Percentiles rank a stretch among this genome's conserved stretches.
Evolutionary conservation across 2,888 invertebrate genomes (phyloP).

Genomic region (Ophonus ardosiacus): DNA sequence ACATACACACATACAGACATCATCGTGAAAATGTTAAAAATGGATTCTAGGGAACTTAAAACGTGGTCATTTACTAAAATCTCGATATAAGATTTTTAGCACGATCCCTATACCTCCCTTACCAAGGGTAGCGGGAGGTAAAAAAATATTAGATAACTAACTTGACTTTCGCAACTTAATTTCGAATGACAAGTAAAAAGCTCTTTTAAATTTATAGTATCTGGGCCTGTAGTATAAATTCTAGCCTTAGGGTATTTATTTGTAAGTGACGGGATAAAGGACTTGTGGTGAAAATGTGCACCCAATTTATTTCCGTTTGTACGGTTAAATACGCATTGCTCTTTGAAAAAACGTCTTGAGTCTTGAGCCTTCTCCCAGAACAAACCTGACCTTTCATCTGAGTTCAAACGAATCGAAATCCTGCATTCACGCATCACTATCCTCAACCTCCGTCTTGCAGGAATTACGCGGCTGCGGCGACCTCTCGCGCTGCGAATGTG

Average conservation of each 20-base stretch:
- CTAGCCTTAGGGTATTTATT: background rate
- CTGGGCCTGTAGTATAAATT: background rate
- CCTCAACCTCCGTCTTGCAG: background rate
- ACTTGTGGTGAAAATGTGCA: background rate
- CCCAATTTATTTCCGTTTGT: background rate
- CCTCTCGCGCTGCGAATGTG: constrained; percentile 49
- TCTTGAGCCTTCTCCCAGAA: background rate
- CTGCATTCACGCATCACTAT: background rate
- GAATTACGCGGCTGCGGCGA: constrained; percentile 47
- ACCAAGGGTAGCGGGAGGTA: no score
- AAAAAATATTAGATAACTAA: no score
- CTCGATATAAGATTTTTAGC: no score
- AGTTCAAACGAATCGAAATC: constrained; percentile 21
- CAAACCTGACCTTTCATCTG: constrained; percentile 35
- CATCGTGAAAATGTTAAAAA: no score
- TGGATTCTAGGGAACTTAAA: no score
- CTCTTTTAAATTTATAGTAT: no score
- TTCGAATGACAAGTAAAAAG: background rate
- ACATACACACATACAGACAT: no score
- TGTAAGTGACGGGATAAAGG: background rate
- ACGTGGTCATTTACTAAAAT: no score
- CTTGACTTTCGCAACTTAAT: background rate
- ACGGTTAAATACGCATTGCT: background rate
- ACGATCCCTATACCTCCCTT: no score
- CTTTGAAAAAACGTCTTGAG: background rate